Evolutionary conservation across 37 sponge, comb jelly and placozoan species (phyloP), one percentile per base, ranked within the genome.

Genomic region (Aplysina aerophoba): DNA sequence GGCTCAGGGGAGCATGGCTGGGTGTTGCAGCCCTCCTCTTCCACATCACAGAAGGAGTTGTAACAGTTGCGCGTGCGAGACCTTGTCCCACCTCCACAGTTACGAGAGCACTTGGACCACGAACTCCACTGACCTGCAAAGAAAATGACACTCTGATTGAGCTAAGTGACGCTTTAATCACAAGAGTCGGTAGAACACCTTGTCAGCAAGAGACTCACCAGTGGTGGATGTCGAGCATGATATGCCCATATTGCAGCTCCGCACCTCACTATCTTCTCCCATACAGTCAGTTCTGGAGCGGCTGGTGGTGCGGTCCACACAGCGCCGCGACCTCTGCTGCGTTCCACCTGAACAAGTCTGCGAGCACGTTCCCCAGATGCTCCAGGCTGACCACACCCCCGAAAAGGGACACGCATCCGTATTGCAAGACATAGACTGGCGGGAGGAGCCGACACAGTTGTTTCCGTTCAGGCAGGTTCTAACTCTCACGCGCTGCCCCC

Each of bases 381-480:
- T 27, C 80, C 80, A 89, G 14, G 33, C 28, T 0, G 80, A 77
- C 89, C 89, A 89, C 24, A 73, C 55, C n/a, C 85, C 85, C 33
- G 44, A 44, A 44, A 8, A 11, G 50, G 64, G 64, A 62, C 64
- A 62, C 28, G 64, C 28, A 2, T 28, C 64, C 28, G n/a, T 27
- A 11, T 62, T 62, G 28, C 64, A 62, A 13, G 64, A 62, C 12
- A 28, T n/a, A 62, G 28, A 62, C 24, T 62, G 25, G 28, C 27
- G n/a, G 28, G n/a, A 28, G 20, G 25, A 55, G 36, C 87, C 83
- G 11, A 35, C 79, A 57, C 89, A 88, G 13, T 66, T 79, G 74
- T 84, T 86, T 33, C 89, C 93, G 41, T 73, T 83, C 31, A 34
- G 19, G 73, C 95, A 94, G 22, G 40, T 53, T 37, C 95, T 82